A percentile compares a stretch with the other conserved stretches of the same genome.
Conservation (phyloP, 2,113 vertebrate species). For the Albula glossodonta region DNA sequence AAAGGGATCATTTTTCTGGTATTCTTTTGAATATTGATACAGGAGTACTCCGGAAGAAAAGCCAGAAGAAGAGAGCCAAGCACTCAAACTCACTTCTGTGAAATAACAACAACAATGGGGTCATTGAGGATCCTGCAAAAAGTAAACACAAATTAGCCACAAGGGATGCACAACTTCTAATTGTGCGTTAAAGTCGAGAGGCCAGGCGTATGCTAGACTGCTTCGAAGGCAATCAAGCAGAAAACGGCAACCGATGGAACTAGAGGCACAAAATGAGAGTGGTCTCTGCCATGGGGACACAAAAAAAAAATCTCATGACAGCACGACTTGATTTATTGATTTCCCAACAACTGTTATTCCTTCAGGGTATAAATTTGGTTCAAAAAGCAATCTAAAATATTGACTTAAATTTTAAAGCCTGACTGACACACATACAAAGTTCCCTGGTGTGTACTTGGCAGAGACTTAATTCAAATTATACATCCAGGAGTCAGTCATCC, state of each 20-base stretch:
- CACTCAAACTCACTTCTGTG: not conserved
- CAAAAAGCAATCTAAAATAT: not conserved
- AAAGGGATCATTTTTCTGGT: not conserved
- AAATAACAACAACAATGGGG: not conserved
- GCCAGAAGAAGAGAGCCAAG: not conserved
- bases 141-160: not conserved
- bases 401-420: not conserved
- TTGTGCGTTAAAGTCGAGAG: not conserved
- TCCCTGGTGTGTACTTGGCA: constrained; percentile 32
- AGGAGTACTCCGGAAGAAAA: not conserved
- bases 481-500: constrained; percentile 57
- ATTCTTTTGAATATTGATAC: not conserved
- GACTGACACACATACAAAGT: constrained; percentile 40
- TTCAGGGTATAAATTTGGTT: not conserved
- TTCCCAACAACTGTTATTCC: not conserved
- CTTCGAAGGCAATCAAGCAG: not conserved
- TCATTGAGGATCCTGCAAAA: not conserved
- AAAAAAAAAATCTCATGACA: not conserved
- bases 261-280: not conserved
- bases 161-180: not conserved
- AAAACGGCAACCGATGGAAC: constrained; percentile 3
- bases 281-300: not conserved
- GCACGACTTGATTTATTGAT: constrained; percentile 17
- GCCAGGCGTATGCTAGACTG: not conserved
- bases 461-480: constrained; percentile 19